Evolutionary conservation across 2,888 invertebrate genomes (phyloP).

Genomic region (Amiota minor): DNA sequence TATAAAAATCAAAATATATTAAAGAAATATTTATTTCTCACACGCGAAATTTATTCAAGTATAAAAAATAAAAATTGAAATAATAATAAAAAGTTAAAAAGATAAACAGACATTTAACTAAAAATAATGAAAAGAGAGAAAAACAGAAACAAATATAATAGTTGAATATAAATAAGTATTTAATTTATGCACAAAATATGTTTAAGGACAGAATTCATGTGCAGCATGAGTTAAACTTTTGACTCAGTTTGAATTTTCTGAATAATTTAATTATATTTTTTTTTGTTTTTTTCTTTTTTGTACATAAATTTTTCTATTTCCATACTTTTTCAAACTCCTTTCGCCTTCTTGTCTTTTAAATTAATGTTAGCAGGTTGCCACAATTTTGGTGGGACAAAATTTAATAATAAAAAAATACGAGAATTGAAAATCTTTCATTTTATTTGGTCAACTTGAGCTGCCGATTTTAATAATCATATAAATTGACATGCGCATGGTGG

Average conservation of each 20-base stretch:
- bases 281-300: no score
- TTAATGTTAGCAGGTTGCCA: not conserved
- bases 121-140: no score
- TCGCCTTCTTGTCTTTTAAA: not conserved
- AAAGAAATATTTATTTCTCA: no score
- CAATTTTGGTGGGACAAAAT: not conserved
- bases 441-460: no score
- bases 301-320: not conserved
- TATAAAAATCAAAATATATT: no score
- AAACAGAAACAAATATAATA: not conserved
- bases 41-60: no score
- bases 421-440: not conserved
- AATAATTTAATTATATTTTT: constrained; percentile 18
- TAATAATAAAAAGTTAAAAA: no score
- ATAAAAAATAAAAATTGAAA: no score
- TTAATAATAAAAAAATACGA: not conserved
- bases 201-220: not conserved
- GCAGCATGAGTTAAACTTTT: not conserved
- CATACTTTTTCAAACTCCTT: not conserved
- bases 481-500: not conserved
- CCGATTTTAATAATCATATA: no score
- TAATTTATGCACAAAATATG: constrained; percentile 24
- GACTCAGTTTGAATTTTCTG: no score
- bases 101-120: no score
- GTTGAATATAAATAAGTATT: no score